phyloP scores from a whole-genome alignment of 2,113 vertebrate species.

The Leucosticte australis region DNA sequence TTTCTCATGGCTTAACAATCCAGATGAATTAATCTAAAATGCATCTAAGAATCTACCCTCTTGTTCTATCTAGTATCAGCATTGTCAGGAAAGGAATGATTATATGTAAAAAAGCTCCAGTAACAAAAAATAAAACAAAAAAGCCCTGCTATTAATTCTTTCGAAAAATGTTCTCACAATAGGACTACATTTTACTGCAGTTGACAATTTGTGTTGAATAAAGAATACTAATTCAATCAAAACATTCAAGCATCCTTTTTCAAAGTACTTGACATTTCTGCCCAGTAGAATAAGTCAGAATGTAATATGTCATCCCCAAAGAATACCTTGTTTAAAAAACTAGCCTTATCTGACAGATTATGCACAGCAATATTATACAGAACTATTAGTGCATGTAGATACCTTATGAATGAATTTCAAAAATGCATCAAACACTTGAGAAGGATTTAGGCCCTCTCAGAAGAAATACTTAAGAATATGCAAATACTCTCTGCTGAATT shows the following conservation, averaged over 20 bases:
- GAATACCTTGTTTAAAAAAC: slow-evolving; percentile 81
- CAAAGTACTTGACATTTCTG: slow-evolving; percentile 84
- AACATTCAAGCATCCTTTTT: slow-evolving; percentile 65
- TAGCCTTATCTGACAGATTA: slow-evolving; percentile 92
- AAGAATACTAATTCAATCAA: slow-evolving; percentile 66
- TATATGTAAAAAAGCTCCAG: not conserved
- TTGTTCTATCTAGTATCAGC: not conserved
- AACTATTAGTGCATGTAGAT: slow-evolving; percentile 96
- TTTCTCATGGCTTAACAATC: not conserved
- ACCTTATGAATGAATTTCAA: slow-evolving; percentile 94
- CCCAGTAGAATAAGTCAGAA: slow-evolving; percentile 77
- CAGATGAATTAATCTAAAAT: not conserved
- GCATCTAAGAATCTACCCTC: not conserved
- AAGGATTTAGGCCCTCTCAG: slow-evolving; percentile 86
- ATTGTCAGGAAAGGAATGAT: not conserved
- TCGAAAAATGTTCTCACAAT: slow-evolving; percentile 33
- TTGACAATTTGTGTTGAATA: slow-evolving; percentile 44
- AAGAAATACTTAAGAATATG: slow-evolving; percentile 97
- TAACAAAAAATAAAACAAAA: slow-evolving; percentile 12
- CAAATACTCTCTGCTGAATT: slow-evolving; percentile 86
- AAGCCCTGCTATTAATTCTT: slow-evolving; percentile 18
- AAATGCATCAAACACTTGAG: slow-evolving; percentile 91
- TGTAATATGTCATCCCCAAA: slow-evolving; percentile 79
- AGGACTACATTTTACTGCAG: slow-evolving; percentile 21
- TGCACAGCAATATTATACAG: slow-evolving; percentile 84